Conservation (phyloP, 2,113 vertebrate species). For the Argyrosomus japonicus region DNA sequence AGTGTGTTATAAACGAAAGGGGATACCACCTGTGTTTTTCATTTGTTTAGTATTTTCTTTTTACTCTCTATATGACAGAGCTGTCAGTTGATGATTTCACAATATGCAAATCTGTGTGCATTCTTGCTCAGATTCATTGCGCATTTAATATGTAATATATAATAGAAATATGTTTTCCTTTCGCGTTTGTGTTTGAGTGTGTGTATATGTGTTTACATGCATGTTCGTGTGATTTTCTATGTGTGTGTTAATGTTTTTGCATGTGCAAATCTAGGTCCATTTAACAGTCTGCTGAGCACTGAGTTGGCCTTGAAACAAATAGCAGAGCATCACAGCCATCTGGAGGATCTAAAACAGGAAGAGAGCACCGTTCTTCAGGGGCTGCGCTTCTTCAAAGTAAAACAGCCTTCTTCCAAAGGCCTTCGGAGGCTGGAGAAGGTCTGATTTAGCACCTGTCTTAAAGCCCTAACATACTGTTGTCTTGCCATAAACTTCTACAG, state of each 20-base stretch:
- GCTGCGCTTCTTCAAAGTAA: conserved; percentile 66
- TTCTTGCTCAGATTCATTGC: not conserved
- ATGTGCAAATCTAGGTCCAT: conserved; percentile 56
- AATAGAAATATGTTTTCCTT: too few relatives aligned
- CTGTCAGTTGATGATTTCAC: not conserved
- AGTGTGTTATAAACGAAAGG: too few relatives aligned
- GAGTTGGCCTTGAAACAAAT: conserved; percentile 47
- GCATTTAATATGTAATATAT: too few relatives aligned
- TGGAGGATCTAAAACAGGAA: conserved; percentile 68
- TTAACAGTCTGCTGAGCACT: conserved; percentile 42
- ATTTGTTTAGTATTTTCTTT: not conserved
- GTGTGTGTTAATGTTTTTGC: too few relatives aligned
- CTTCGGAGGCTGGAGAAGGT: conserved; percentile 67
- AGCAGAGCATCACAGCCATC: conserved; percentile 27
- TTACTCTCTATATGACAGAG: not conserved
- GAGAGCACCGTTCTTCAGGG: conserved; percentile 47
- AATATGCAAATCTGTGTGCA: not conserved
- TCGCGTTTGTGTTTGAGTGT: too few relatives aligned
- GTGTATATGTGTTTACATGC: not conserved
- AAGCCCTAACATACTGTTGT: not conserved
- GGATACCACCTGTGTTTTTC: too few relatives aligned
- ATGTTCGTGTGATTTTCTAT: conserved; percentile 7
- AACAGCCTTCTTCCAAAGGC: conserved; percentile 49
- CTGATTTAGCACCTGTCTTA: not conserved
- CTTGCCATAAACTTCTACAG: not conserved